Base-by-base conservation (phyloP, 2,888 invertebrate species). In the Standfussiana lucernea region DNA sequence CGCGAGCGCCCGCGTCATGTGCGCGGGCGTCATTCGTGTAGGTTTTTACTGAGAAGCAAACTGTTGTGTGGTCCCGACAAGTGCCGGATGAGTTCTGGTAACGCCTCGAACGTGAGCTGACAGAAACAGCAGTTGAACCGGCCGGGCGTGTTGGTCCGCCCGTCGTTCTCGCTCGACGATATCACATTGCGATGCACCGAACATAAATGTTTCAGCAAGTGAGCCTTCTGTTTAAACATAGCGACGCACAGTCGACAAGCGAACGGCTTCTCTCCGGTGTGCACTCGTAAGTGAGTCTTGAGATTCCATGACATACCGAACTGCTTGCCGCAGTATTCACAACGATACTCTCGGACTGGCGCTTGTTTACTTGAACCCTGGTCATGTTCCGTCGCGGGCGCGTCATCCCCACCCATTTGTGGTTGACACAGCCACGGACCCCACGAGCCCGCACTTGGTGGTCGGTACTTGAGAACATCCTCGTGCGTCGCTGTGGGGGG, bases 241-340 rank as follows among this genome's bases (percentile, higher is more conserved):
- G 98, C 98, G 79, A 98, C 98, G 92, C 98, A 99, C 67, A 98
- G 97, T 89, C 98, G 97, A 97, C 98, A 99, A 87, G 98, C 98
- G 92, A 99, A 99, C 0, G 98, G 98, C 93, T 98, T 99, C 90
- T 99, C 98, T 79, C 98, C 98, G 0, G 98, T 99, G 91, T 98
- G 98, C 37, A 99, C 98, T 92, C 98, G 97, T 77, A 98, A 97
- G 95, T 98, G 98, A 82, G 98, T 99, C 94, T 99, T 99, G 91
- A 99, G 97, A 97, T 99, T 99, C 98, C 98, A 99, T 79, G 98
- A 98, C 98, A 98, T 98, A 80, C 98, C 98, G 90, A 99, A 99
- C 94, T 98, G 98, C 95, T 99, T 99, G 76, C 98, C 98, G 93
- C 98, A 98, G 93, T 98, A 98, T 92, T 98, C 98, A 93, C 98